Base-by-base conservation (phyloP, 2,888 invertebrate species). In the Sisyra nigra region DNA sequence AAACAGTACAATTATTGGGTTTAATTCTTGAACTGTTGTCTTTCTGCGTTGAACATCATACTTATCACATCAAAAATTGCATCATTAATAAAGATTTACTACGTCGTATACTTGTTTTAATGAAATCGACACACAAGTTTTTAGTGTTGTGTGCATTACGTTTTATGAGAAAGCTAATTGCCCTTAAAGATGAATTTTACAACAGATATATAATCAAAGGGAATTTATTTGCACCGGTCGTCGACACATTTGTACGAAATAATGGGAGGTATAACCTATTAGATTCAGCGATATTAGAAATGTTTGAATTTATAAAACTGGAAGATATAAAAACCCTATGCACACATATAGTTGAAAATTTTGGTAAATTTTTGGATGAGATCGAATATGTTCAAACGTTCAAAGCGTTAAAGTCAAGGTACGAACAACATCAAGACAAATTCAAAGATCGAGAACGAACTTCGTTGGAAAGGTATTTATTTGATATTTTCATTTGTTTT, bases 11-110 rank as follows among this genome's bases (percentile, higher is more conserved):
- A 68, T 72, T 97, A 49, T 69, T 96, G 50, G 91, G 93, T 44
- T 73, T 97, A 52, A 92, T 98, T 49, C 67, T 99, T 54, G 97
- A 98, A 63, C 72, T 99, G 53, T 69, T 98, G 50, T 86, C 94
- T 33, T 99, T 97, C 68, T 99, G 97, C 67, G 93, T 98, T 40
- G 97, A 98, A 63, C 97, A 98, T 70, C 98, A 99, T 69, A 88
- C 91, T 46, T 94, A 92, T 71, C 92, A 97, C 70, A 94, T 97
- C 65, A 94, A 96, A 64, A 93, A 93, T 62, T 96, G 92, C 68
- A 86, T 96, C 65, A 75, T 97, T 57, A 89, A 89, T 69, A 94
- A 93, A 69, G 94, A 98, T 69, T 74, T 98, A 52, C 74, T 98
- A 50, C 81, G 91, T 61, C 80, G 91, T 63, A 91, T 97, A 62